Percentiles rank a stretch among this genome's conserved stretches.
phyloP scores from a whole-genome alignment of 2,797 vertebrate genomes.

The Meda fulgida region DNA sequence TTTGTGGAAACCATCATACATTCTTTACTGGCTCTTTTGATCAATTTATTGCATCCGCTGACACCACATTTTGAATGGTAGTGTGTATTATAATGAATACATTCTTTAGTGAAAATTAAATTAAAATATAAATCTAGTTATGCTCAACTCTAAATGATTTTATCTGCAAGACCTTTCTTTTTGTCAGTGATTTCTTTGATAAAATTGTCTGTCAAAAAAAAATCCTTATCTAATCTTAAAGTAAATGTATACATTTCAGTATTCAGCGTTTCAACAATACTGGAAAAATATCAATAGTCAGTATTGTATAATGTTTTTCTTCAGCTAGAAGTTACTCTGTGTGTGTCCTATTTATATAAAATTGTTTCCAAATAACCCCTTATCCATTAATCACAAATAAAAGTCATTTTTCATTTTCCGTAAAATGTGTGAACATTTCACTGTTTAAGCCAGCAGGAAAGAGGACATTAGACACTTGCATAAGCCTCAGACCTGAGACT shows the following conservation, averaged over 20 bases:
- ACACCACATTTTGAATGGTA: no score
- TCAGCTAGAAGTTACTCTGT: neutral
- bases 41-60: neutral
- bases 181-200: neutral
- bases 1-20: no score
- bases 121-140: neutral
- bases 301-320: neutral
- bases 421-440: neutral
- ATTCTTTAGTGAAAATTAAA: no score
- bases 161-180: no score
- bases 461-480: neutral
- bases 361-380: neutral
- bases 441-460: neutral
- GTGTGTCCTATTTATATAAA: neutral
- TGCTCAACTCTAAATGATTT: no score
- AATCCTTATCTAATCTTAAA: no score
- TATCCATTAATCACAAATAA: neutral
- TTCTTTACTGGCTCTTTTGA: no score
- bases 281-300: no score
- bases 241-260: neutral
- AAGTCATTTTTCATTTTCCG: neutral
- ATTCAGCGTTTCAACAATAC: neutral
- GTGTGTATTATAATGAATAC: no score
- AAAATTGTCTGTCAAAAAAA: no score
- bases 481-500: neutral